phyloP scores from a whole-genome alignment of 2,797 vertebrate species.

The Lutjanus argentimaculatus region DNA sequence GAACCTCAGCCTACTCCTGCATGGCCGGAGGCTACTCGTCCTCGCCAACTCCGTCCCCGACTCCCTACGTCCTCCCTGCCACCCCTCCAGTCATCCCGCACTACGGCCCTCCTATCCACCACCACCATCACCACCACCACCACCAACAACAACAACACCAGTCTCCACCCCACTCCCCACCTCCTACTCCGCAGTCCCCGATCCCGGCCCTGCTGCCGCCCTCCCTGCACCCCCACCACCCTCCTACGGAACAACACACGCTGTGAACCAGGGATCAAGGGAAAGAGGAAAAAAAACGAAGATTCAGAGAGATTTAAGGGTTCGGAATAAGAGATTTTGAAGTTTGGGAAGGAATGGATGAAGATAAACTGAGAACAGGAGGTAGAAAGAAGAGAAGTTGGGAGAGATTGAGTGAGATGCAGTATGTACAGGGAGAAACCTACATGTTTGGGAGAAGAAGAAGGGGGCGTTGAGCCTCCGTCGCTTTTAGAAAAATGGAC shows the following conservation, averaged over 20 bases:
- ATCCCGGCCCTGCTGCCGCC: slow-evolving; percentile 87
- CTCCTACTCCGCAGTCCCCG: slow-evolving; percentile 90
- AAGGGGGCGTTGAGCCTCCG: slow-evolving; percentile 37
- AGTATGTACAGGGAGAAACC: slow-evolving; percentile 79
- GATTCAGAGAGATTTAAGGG: slow-evolving; percentile 34
- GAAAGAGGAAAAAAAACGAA: slow-evolving; percentile 39
- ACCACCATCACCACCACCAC: slow-evolving; percentile 72
- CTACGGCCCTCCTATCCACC: slow-evolving; percentile 84
- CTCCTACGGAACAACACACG: slow-evolving; percentile 91
- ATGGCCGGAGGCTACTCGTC: slow-evolving; percentile 78
- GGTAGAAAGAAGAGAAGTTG: slow-evolving; percentile 44
- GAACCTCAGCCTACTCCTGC: slow-evolving; percentile 80
- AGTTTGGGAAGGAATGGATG: slow-evolving; percentile 44
- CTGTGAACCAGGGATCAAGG: slow-evolving; percentile 88
- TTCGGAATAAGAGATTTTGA: slow-evolving; percentile 52
- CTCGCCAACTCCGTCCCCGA: slow-evolving; percentile 76
- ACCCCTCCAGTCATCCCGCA: slow-evolving; percentile 83
- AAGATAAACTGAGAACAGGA: slow-evolving; percentile 50
- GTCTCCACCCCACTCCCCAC: slow-evolving; percentile 91
- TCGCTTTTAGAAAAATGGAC: slow-evolving; percentile 56
- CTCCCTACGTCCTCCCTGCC: slow-evolving; percentile 81
- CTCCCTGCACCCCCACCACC: slow-evolving; percentile 85
- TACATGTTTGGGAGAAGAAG: slow-evolving; percentile 60
- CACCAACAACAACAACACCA: slow-evolving; percentile 77
- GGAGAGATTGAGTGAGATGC: slow-evolving; percentile 71